These are phyloP conservation scores for Xiphorhynchus erythropygius DNA, from an alignment of 2,797 vertebrate genomes.

Conservation along the genomic window DNA sequence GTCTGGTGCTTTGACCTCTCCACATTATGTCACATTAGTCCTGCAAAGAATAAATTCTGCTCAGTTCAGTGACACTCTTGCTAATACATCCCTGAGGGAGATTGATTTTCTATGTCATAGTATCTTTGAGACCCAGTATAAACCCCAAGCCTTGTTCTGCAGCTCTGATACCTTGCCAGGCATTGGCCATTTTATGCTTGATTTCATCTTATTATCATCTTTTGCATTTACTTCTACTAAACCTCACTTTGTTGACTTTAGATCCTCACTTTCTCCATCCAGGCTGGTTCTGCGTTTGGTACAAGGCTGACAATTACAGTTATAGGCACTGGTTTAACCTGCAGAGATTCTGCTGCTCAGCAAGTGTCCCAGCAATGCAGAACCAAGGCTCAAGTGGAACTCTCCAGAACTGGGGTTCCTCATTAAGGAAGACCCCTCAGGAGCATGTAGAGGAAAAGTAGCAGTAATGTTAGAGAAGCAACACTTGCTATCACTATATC, in stretches of 20 bases:
- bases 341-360: not conserved
- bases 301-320: not conserved
- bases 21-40: not conserved
- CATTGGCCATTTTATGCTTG: not conserved
- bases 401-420: not conserved
- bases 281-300: not conserved
- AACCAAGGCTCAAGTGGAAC: not conserved
- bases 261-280: not conserved
- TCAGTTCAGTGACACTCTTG: not conserved
- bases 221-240: not conserved
- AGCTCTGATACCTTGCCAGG: not conserved
- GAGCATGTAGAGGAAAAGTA: not conserved
- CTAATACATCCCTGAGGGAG: slow-evolving; percentile 22
- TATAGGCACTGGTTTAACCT: not conserved
- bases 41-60: not conserved
- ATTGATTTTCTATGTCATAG: not conserved
- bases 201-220: not conserved
- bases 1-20: slow-evolving; percentile 1
- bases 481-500: not conserved
- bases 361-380: not conserved
- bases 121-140: not conserved
- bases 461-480: not conserved
- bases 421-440: not conserved
- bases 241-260: not conserved
- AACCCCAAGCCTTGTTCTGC: not conserved